Base-by-base conservation (phyloP, 2,113 vertebrate genomes). In the Oncorhynchus tshawytscha region DNA sequence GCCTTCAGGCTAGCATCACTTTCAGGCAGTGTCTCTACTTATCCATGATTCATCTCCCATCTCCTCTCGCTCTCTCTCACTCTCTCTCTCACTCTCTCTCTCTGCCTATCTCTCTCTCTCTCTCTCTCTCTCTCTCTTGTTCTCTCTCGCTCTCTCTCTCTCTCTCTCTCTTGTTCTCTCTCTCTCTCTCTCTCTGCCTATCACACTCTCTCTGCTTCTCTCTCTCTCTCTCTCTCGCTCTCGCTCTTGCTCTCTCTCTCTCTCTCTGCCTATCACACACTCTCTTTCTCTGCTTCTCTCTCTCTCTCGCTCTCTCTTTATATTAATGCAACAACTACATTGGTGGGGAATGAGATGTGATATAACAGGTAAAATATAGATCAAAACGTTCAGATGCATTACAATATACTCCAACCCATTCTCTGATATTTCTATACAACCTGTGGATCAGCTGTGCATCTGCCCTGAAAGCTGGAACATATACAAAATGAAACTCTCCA, bases 1-100 rank as follows among this genome's bases (percentile, higher is more conserved):
- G 85, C 88, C 90, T 90, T 54, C 39, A 57, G 86, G 89, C 86
- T 82, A 80, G 76, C 3, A 25, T 67, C 65, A n/a, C 67, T 70
- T 45, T 7, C 18, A 70, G 39, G 13, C 34, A 13, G 24, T 68
- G 67, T 68, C 31, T 39, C 27, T 45, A 22, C 68, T 29, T 70
- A 70, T 2, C 45, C 34, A 70, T 60, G 67, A 73, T 67, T 72
- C 60, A 67, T 74, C 27, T 22, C 25, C 27, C 39, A 2, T 31
- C 16, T 60, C 25, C 25, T 82, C 80, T 82, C 70, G 81, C 34
- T 34, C 34, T 7, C 6, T 8, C 34, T 34, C 34, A 8, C 34
- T 34, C 6, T 34, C 31, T 34, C 31, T 34, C 31, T 0, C 31
- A 1, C 31, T 34, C 27, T 3, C 29, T 31, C 29, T 31, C 29